Conservation (phyloP, 1,140 invertebrate species). For the Lepidotrigona ventralis region DNA sequence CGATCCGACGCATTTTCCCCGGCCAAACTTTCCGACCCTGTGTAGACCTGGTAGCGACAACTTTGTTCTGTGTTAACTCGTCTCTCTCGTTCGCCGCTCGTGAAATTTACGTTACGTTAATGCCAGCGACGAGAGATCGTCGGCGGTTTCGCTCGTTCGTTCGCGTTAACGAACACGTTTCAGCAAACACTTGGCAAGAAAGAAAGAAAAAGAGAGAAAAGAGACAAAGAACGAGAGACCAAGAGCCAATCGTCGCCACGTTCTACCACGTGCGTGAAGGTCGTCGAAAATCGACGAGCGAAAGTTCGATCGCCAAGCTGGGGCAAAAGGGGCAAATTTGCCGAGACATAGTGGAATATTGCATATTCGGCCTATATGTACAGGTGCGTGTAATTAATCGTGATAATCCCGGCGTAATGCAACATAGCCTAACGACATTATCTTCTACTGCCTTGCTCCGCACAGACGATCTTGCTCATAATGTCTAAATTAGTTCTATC, state of each 20-base stretch:
- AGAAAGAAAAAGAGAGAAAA: background rate
- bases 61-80: conserved; percentile 28
- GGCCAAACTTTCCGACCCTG: conserved; percentile 28
- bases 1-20: conserved; percentile 20
- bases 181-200: background rate
- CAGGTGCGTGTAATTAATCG: conserved; percentile 61
- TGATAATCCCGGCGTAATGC: conserved; percentile 63
- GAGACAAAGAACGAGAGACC: background rate
- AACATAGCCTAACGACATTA: conserved; percentile 63
- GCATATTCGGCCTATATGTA: conserved; percentile 56
- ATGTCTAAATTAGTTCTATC: conserved; percentile 62
- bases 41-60: conserved; percentile 10
- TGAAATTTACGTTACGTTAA: conserved; percentile 35
- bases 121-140: background rate
- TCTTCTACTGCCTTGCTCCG: conserved; percentile 52
- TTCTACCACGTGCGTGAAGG: background rate
- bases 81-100: background rate
- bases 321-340: background rate
- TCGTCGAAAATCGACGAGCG: background rate
- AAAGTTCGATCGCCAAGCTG: background rate
- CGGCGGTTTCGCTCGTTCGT: background rate
- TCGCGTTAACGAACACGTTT: background rate
- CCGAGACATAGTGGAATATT: conserved; percentile 45
- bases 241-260: background rate
- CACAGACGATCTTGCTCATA: conserved; percentile 60